Percentiles rank a stretch among this genome's conserved stretches.
Conservation (phyloP, 2,113 vertebrate species). For the Paraplagusia blochii region DNA sequence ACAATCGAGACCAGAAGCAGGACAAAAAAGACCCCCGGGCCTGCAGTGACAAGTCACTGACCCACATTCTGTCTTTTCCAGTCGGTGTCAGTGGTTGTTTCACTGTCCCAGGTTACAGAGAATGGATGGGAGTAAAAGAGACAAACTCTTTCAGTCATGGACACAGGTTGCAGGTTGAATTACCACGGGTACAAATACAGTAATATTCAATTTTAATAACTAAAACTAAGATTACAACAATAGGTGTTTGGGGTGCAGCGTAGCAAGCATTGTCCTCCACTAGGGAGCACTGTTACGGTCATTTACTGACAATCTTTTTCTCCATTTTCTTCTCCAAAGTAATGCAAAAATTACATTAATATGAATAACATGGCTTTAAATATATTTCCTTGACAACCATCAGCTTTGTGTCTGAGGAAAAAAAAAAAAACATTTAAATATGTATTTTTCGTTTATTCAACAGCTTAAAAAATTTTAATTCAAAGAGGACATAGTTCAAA, state of each 20-base stretch:
- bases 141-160: slow-evolving; percentile 38
- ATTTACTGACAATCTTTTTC: no score
- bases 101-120: slow-evolving; percentile 36
- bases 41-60: slow-evolving; percentile 62
- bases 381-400: no score
- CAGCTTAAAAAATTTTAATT: no score
- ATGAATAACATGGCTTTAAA: no score
- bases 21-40: slow-evolving; percentile 58
- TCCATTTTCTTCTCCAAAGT: no score
- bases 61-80: slow-evolving; percentile 61
- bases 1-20: slow-evolving; percentile 23
- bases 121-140: slow-evolving; percentile 48
- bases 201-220: not conserved
- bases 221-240: slow-evolving; percentile 9
- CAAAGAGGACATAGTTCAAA: no score
- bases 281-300: slow-evolving; percentile 53
- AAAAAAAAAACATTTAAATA: no score
- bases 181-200: not conserved
- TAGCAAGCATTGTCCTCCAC: slow-evolving; percentile 39
- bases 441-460: no score
- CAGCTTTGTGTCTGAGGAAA: no score
- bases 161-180: slow-evolving; percentile 29
- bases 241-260: slow-evolving; percentile 9
- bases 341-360: no score
- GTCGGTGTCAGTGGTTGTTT: slow-evolving; percentile 46